These are phyloP conservation scores for Notocelia uddmanniana DNA, from an alignment of 2,888 invertebrate genomes.

Conservation along the genomic window DNA sequence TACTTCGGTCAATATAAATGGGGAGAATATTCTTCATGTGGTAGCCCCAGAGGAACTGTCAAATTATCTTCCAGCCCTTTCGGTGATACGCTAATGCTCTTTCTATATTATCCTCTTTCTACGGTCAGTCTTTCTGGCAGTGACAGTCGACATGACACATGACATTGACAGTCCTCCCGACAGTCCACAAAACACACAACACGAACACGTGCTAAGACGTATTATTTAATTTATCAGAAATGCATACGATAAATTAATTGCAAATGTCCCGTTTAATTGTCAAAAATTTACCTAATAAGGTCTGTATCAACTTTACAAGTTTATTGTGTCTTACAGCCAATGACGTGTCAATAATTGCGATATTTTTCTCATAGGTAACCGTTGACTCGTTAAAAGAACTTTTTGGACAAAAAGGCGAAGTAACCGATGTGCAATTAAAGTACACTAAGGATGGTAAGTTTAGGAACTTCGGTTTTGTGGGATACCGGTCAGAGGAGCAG, in stretches of 20 bases:
- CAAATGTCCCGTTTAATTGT: slow-evolving; percentile 94
- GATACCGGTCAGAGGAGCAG: slow-evolving; percentile 93
- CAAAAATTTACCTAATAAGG: slow-evolving; percentile 95
- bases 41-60: no score
- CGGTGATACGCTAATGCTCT: no score
- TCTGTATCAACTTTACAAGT: slow-evolving; percentile 72
- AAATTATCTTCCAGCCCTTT: no score
- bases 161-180: background rate
- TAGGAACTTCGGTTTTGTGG: slow-evolving; percentile 97
- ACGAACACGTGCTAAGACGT: slow-evolving; percentile 25
- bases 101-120: background rate
- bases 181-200: slow-evolving; percentile 9
- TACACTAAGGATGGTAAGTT: slow-evolving; percentile 97
- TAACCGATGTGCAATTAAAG: slow-evolving; percentile 97
- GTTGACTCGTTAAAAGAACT: slow-evolving; percentile 90
- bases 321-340: background rate
- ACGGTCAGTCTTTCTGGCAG: background rate
- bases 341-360: slow-evolving; percentile 44
- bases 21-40: no score
- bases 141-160: background rate
- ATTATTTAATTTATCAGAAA: background rate
- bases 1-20: no score
- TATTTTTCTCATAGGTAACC: slow-evolving; percentile 88
- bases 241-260: background rate
- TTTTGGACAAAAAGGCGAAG: slow-evolving; percentile 92